A percentile compares a stretch with the other conserved stretches of the same genome.
Conservation (phyloP, 2,113 vertebrate genomes). For the Alaudala cheleensis region DNA sequence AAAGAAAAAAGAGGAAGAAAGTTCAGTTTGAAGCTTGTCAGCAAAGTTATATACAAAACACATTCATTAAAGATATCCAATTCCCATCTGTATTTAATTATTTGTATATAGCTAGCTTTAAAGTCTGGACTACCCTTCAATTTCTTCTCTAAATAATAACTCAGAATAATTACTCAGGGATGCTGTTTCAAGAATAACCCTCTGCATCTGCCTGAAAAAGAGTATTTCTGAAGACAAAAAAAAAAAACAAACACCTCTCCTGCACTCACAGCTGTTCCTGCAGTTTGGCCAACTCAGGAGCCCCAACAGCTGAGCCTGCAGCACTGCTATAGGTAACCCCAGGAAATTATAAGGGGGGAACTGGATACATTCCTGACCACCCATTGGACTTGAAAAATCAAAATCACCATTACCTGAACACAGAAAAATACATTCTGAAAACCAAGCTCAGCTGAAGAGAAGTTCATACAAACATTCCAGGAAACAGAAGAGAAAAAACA, state of each 20-base stretch:
- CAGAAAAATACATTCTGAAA: background rate
- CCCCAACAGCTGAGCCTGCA: background rate
- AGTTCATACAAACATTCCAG: background rate
- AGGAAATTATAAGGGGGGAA: background rate
- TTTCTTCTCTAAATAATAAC: background rate
- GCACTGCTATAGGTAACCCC: background rate
- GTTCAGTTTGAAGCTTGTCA: background rate
- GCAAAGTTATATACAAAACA: background rate
- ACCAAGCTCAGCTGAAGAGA: background rate
- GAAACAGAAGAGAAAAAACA: background rate
- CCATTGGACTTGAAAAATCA: background rate
- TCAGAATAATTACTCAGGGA: background rate
- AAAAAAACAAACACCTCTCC: no score
- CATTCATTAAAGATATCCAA: background rate
- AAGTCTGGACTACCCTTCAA: background rate
- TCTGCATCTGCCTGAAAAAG: background rate
- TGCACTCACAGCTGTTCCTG: accelerated
- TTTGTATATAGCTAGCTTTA: background rate
- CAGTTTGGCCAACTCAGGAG: background rate
- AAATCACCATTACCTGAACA: background rate
- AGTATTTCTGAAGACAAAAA: no score
- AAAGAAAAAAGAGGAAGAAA: background rate
- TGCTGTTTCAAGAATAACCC: background rate
- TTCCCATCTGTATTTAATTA: background rate
- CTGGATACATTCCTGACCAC: background rate